Conservation (phyloP, 2,113 vertebrate genomes). For the Campylomormyrus numenius region DNA sequence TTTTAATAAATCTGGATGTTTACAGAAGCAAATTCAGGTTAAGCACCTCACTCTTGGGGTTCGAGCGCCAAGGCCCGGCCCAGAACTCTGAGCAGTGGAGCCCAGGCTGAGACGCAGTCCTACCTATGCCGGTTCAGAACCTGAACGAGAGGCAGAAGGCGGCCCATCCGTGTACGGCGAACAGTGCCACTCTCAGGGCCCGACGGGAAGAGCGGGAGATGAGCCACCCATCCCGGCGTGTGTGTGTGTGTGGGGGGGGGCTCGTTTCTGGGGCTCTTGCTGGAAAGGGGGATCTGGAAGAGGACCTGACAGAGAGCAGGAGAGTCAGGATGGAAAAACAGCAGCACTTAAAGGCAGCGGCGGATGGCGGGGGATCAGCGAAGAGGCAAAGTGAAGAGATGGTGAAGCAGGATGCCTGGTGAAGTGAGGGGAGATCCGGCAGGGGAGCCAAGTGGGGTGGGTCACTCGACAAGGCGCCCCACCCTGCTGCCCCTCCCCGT, state of each 20-base stretch:
- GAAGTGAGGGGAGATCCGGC: slow-evolving; percentile 29
- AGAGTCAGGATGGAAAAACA: background rate
- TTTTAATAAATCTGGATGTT: background rate
- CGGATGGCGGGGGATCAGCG: background rate
- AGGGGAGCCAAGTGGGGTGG: slow-evolving; percentile 61
- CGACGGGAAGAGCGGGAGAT: background rate
- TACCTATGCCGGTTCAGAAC: background rate
- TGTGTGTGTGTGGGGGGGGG: background rate
- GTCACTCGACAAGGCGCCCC: slow-evolving; percentile 54
- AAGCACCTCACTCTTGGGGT: background rate
- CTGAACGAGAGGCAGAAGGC: background rate
- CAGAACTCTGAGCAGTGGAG: background rate
- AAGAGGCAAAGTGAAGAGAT: background rate
- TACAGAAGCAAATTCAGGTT: background rate
- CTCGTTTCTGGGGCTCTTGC: too few relatives aligned
- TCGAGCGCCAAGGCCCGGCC: background rate
- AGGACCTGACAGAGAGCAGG: background rate
- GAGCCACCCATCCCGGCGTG: background rate
- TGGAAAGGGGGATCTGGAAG: background rate
- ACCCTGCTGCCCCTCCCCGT: slow-evolving; percentile 49
- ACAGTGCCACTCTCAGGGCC: background rate
- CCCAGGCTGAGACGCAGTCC: too few relatives aligned
- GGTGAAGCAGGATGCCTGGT: background rate
- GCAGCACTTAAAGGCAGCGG: background rate
- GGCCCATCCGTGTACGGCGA: background rate